Conservation (phyloP, 1,140 invertebrate genomes). For the Drosophila subobscura region DNA sequence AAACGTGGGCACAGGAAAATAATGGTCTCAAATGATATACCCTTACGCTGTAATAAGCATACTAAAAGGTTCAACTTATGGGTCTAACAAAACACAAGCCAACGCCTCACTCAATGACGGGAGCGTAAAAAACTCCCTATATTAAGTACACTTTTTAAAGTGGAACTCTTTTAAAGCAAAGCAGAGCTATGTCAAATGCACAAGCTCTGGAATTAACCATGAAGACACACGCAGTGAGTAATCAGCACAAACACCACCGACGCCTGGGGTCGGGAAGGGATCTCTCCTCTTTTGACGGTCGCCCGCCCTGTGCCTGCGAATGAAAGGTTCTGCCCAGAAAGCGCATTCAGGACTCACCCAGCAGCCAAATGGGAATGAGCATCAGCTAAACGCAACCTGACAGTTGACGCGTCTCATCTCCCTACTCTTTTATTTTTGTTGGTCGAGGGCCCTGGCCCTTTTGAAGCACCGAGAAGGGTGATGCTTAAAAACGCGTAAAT, state of each 20-base stretch:
- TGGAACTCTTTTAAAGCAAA: no score
- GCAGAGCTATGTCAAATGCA: no score
- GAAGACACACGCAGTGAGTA: not conserved
- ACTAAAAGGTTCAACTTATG: no score
- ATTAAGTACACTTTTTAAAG: no score
- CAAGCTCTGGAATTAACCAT: no score
- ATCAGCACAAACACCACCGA: not conserved
- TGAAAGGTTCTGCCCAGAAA: slow-evolving; percentile 42
- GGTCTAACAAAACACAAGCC: no score
- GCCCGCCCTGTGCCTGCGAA: slow-evolving; percentile 1
- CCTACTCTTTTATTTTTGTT: slow-evolving; percentile 25
- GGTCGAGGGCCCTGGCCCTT: not conserved
- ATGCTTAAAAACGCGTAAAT: slow-evolving; percentile 70
- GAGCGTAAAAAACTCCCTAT: no score
- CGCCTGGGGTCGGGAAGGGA: not conserved
- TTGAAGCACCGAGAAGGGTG: slow-evolving; percentile 19
- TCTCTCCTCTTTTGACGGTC: slow-evolving; percentile 36
- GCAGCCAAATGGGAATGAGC: slow-evolving; percentile 37
- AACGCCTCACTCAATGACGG: no score
- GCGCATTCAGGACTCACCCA: slow-evolving; percentile 38
- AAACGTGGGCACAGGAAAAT: not conserved
- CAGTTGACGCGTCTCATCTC: slow-evolving; percentile 39
- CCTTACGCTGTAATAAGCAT: not conserved
- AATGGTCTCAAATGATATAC: not conserved
- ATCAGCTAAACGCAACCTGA: slow-evolving; percentile 64